These are phyloP conservation scores for Corythaeola cristata DNA, from an alignment of 2,113 vertebrate species.

Conservation along the genomic window DNA sequence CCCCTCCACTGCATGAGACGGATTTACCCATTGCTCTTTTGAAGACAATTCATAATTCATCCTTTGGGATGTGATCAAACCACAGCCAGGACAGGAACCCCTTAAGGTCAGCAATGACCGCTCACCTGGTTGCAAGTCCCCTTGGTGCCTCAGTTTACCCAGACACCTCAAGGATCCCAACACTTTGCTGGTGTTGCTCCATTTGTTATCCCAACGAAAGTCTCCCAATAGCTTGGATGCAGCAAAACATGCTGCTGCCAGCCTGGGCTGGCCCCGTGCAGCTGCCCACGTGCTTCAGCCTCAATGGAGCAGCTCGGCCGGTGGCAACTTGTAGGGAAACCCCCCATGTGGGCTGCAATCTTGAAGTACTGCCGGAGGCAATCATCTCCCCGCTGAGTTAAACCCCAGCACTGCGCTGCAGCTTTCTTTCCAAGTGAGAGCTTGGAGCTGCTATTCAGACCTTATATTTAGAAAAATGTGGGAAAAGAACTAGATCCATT, in stretches of 20 bases:
- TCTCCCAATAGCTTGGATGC: not conserved
- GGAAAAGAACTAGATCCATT: constrained; percentile 65
- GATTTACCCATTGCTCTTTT: not conserved
- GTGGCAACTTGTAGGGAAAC: not conserved
- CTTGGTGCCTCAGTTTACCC: no score
- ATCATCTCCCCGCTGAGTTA: constrained; percentile 1
- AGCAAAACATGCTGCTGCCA: not conserved
- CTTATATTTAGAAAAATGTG: constrained; percentile 73
- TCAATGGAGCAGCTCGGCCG: rapidly evolving
- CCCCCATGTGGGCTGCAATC: not conserved
- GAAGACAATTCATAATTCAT: not conserved
- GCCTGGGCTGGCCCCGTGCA: not conserved
- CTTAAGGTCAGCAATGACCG: not conserved
- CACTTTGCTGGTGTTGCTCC: not conserved
- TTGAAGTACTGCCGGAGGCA: not conserved
- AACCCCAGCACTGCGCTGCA: not conserved
- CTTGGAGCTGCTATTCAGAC: constrained; percentile 38
- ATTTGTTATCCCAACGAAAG: not conserved
- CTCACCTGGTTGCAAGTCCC: not conserved
- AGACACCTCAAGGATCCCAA: not conserved
- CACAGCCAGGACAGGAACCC: rapidly evolving
- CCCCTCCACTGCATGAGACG: rapidly evolving
- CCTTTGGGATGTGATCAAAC: not conserved
- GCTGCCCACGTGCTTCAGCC: not conserved
- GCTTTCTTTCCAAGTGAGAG: constrained; percentile 10